phyloP scores from a whole-genome alignment of 2,113 vertebrate genomes.

The Myotis lucifugus region DNA sequence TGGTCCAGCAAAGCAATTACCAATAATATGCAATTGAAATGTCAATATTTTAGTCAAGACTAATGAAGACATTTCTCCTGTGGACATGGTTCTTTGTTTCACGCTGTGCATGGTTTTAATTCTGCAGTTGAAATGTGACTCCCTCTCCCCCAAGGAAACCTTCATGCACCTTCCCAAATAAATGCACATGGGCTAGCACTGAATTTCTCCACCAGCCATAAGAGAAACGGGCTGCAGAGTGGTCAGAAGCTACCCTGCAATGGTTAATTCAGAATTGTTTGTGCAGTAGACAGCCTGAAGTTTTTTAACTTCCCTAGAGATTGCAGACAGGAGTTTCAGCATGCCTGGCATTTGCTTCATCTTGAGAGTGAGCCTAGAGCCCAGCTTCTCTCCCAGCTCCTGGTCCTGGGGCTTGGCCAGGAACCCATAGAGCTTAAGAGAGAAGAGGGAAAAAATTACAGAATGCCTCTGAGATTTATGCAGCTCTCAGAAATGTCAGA shows the following conservation, averaged over 20 bases:
- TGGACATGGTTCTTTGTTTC: background rate
- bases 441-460: background rate
- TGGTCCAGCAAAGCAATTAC: background rate
- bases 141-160: accelerated
- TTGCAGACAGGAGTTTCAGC: constrained; percentile 15
- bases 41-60: constrained; percentile 16
- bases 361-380: background rate
- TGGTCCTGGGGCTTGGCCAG: constrained; percentile 15
- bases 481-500: constrained; percentile 35
- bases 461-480: background rate
- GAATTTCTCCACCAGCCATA: background rate
- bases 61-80: constrained; percentile 9
- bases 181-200: background rate
- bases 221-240: background rate
- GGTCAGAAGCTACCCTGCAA: background rate
- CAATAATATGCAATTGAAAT: background rate
- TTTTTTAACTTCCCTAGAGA: background rate
- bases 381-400: background rate
- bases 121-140: background rate
- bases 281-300: background rate
- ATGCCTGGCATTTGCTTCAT: background rate
- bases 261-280: constrained; percentile 12
- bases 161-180: background rate
- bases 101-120: constrained; percentile 18
- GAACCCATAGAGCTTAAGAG: constrained; percentile 10